These are phyloP conservation scores for Contarinia nasturtii DNA, from an alignment of 1,140 invertebrate species.

Conservation along the genomic window DNA sequence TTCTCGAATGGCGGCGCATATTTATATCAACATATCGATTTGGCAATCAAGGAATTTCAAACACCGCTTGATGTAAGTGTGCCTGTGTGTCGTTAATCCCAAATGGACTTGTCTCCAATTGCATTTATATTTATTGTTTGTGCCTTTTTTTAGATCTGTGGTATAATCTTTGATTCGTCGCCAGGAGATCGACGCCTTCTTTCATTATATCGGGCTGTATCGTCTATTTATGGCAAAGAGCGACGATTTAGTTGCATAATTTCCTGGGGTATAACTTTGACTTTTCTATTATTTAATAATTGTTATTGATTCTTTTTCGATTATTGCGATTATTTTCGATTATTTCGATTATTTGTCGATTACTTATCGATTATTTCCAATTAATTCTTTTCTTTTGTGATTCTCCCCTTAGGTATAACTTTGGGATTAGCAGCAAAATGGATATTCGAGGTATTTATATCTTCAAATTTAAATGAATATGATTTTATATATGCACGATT, in stretches of 20 bases:
- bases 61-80: constrained; percentile 25
- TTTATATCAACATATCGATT: constrained; percentile 42
- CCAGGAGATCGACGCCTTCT: constrained; percentile 39
- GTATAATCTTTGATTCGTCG: constrained; percentile 57
- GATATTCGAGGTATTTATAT: constrained; percentile 8
- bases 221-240: constrained; percentile 34
- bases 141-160: constrained; percentile 31
- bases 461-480: not conserved
- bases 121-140: not conserved
- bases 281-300: constrained; percentile 36
- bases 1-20: constrained; percentile 64
- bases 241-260: constrained; percentile 30
- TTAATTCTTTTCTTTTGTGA: too few relatives aligned
- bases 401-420: constrained; percentile 38
- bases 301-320: too few relatives aligned
- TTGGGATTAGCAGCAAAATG: not conserved
- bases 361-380: too few relatives aligned
- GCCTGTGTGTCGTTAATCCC: not conserved
- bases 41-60: constrained; percentile 29
- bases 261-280: constrained; percentile 32
- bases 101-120: not conserved
- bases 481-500: not conserved
- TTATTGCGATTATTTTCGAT: too few relatives aligned
- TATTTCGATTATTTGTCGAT: too few relatives aligned
- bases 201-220: constrained; percentile 34